phyloP scores from a whole-genome alignment of 2,888 invertebrate genomes.

The Coleophora deauratella region DNA sequence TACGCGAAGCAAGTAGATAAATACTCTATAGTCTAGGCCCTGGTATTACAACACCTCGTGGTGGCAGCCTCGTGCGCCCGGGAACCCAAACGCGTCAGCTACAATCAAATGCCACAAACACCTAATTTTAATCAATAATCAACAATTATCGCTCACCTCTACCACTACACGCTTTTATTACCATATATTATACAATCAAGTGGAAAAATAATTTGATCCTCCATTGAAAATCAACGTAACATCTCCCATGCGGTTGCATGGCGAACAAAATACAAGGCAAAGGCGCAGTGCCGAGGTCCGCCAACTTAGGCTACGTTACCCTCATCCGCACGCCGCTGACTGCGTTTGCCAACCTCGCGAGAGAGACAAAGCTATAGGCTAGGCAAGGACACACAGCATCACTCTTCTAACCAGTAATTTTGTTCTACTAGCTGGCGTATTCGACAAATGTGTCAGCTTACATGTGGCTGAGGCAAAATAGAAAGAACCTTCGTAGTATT shows the following conservation, averaged over 20 bases:
- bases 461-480: too few relatives aligned
- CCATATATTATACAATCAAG: constrained; percentile 53
- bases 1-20: too few relatives aligned
- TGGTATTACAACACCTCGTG: too few relatives aligned
- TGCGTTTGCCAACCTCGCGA: constrained; percentile 22
- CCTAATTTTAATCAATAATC: constrained; percentile 73
- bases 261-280: constrained; percentile 58
- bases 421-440: too few relatives aligned
- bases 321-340: too few relatives aligned
- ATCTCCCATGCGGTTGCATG: constrained; percentile 53
- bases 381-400: too few relatives aligned
- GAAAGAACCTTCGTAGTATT: constrained; percentile 6
- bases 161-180: constrained; percentile 65
- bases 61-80: constrained; percentile 14
- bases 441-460: too few relatives aligned
- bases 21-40: too few relatives aligned
- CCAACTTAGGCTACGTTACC: constrained; percentile 13
- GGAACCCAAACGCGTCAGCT: constrained; percentile 29
- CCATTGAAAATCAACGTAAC: constrained; percentile 61
- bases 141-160: constrained; percentile 71
- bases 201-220: constrained; percentile 72
- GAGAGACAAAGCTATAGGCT: constrained; percentile 21
- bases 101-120: constrained; percentile 65
- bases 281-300: constrained; percentile 25
- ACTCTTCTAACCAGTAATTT: too few relatives aligned